A percentile compares a stretch with the other conserved stretches of the same genome.
Evolutionary conservation across 2,888 invertebrate genomes (phyloP).

Genomic region (Apodemia hepburni): DNA sequence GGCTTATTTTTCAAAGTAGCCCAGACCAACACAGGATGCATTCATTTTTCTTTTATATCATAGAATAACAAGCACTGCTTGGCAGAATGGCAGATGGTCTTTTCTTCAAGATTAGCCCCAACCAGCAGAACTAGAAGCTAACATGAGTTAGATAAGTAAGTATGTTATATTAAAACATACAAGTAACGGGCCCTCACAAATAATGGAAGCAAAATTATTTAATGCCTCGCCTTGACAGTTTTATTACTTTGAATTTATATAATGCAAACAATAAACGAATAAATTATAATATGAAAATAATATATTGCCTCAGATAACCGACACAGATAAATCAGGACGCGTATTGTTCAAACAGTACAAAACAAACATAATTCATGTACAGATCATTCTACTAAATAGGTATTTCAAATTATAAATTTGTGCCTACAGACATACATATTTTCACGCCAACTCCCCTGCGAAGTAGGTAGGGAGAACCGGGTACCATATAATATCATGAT

Average conservation of each 20-base stretch:
- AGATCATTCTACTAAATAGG: not conserved
- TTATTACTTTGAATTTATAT: constrained; percentile 8
- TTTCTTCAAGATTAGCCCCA: too few relatives aligned
- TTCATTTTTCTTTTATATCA: too few relatives aligned
- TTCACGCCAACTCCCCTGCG: too few relatives aligned
- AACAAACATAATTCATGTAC: constrained; percentile 19
- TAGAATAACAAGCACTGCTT: too few relatives aligned
- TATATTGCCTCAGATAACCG: not conserved
- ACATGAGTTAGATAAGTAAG: not conserved
- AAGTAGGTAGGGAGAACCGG: too few relatives aligned
- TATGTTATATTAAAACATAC: not conserved
- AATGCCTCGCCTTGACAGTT: not conserved
- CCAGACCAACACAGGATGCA: too few relatives aligned
- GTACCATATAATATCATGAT: too few relatives aligned
- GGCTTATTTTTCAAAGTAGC: too few relatives aligned
- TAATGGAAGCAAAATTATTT: not conserved
- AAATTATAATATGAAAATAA: constrained; percentile 6
- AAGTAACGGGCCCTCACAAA: not conserved
- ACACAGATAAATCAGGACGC: constrained; percentile 6
- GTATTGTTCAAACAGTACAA: not conserved
- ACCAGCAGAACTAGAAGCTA: too few relatives aligned
- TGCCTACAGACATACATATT: too few relatives aligned
- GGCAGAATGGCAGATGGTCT: too few relatives aligned
- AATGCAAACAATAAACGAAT: not conserved
- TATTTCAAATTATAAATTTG: not conserved